phyloP scores from a whole-genome alignment of 2,113 vertebrate species.

The Calcarius ornatus region DNA sequence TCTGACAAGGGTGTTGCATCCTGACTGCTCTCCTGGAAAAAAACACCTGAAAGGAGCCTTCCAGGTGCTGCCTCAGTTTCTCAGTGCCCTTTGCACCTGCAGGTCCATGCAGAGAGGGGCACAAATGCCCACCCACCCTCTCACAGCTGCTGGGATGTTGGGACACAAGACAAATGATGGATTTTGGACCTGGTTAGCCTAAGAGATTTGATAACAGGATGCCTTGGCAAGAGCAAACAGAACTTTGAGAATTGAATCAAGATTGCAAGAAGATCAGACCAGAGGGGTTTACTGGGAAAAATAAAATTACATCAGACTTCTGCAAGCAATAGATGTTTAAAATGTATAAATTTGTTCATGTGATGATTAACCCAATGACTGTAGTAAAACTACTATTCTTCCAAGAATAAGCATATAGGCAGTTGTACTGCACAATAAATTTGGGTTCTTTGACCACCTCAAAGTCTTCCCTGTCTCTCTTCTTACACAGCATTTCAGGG shows the following conservation, averaged over 20 bases:
- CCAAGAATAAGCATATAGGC: background rate
- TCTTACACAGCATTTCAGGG: background rate
- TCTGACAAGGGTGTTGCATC: background rate
- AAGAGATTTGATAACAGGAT: background rate
- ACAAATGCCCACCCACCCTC: background rate
- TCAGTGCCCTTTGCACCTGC: background rate
- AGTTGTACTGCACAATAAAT: background rate
- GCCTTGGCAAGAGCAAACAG: background rate
- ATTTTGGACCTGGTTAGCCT: background rate
- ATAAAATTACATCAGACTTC: background rate
- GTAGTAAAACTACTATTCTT: background rate
- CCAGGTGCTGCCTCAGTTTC: background rate
- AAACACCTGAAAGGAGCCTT: background rate
- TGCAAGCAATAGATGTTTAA: background rate
- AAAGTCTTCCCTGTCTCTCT: background rate
- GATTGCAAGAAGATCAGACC: background rate
- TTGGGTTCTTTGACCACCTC: background rate
- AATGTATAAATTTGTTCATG: background rate
- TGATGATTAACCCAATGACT: background rate
- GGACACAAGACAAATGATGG: background rate
- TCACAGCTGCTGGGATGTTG: background rate
- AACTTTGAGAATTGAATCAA: background rate
- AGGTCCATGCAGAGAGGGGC: background rate
- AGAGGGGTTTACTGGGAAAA: background rate
- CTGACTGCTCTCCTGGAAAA: background rate